phyloP scores from a whole-genome alignment of 2,113 vertebrate species.

The Seriola quinqueradiata region DNA sequence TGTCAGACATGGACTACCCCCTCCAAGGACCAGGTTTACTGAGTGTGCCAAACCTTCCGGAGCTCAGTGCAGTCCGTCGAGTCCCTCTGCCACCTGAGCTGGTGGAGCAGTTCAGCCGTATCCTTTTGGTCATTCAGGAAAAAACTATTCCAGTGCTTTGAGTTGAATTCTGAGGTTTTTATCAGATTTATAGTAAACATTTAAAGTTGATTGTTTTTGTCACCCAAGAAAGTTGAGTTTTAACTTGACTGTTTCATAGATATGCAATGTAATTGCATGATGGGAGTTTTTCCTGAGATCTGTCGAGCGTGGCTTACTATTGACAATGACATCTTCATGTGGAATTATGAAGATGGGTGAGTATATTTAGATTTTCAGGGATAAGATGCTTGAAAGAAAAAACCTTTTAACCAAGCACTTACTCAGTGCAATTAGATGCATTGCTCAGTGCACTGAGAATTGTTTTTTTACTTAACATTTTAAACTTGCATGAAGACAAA shows the following conservation, averaged over 20 bases:
- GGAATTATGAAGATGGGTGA: constrained; percentile 99
- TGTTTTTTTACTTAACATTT: neutral
- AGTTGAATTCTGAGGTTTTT: neutral
- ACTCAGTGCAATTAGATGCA: neutral
- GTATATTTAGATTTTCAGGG: constrained; percentile 27
- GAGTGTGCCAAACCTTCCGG: constrained; percentile 92
- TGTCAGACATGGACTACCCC: constrained; percentile 99
- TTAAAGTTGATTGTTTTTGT: neutral
- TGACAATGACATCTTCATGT: constrained; percentile 98
- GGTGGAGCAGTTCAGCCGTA: constrained; percentile 98
- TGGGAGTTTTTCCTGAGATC: constrained; percentile 98
- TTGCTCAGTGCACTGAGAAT: no score
- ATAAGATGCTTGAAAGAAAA: neutral
- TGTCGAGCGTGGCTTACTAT: constrained; percentile 97
- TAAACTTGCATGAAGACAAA: neutral
- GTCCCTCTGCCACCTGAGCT: constrained; percentile 96
- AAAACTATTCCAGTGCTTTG: neutral
- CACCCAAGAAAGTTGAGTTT: constrained; percentile 7
- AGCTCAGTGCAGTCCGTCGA: constrained; percentile 92
- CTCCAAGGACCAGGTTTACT: constrained; percentile 93
- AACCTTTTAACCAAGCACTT: neutral
- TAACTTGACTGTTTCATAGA: constrained; percentile 88
- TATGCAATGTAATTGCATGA: constrained; percentile 99
- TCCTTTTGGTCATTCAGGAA: constrained; percentile 79
- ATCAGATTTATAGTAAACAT: neutral